Percentiles rank a stretch among this genome's conserved stretches.
Conservation (phyloP, 2,113 vertebrate genomes). For the Osmerus eperlanus region DNA sequence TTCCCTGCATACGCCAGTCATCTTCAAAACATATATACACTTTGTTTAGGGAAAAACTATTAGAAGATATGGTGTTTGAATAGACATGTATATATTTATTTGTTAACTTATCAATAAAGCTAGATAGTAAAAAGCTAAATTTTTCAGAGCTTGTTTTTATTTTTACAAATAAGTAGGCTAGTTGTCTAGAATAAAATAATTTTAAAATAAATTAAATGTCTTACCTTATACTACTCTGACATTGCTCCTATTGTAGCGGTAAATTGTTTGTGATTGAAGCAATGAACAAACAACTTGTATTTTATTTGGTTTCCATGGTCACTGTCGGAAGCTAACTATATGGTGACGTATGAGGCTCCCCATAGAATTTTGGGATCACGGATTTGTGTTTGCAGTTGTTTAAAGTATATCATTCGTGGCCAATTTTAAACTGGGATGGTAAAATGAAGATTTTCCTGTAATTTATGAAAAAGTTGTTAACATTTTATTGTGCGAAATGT, state of each 20-base stretch:
- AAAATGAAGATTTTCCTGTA: too few species aligned
- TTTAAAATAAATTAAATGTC: neutral
- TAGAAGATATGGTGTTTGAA: too few species aligned
- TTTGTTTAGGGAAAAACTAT: too few species aligned
- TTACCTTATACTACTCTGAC: neutral
- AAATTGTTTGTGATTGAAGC: constrained; percentile 8
- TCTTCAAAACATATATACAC: too few species aligned
- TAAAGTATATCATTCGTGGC: too few species aligned
- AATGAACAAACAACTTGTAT: neutral
- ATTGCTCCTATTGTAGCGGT: neutral
- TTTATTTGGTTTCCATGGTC: constrained; percentile 7
- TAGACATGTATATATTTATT: too few species aligned
- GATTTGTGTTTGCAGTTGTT: too few species aligned
- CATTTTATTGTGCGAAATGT: neutral
- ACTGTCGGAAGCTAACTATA: neutral
- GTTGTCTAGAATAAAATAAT: neutral
- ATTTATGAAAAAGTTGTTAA: too few species aligned
- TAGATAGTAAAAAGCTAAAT: too few species aligned
- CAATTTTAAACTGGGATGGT: too few species aligned
- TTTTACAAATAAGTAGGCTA: neutral
- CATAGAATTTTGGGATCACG: neutral
- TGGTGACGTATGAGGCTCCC: too few species aligned
- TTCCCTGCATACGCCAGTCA: neutral
- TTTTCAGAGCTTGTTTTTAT: neutral
- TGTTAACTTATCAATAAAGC: too few species aligned